Evolutionary conservation across 2,113 vertebrate species (phyloP).

Genomic region (Hippocampus comes): DNA sequence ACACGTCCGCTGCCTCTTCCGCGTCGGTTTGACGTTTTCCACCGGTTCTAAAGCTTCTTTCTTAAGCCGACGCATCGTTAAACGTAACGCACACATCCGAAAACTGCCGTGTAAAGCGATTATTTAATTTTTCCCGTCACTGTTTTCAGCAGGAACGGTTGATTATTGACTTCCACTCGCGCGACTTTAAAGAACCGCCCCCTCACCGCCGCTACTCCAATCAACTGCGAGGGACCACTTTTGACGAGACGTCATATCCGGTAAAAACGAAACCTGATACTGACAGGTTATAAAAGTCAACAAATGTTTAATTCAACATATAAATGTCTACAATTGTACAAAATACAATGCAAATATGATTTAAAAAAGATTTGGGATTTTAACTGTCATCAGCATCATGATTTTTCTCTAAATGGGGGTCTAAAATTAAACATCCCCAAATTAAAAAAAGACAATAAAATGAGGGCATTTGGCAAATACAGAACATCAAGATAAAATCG

Average conservation of each 20-base stretch:
- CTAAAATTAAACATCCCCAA: too few relatives aligned
- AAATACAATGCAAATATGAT: too few relatives aligned
- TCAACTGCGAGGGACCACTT: background rate
- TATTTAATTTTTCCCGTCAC: background rate
- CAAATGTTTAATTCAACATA: too few relatives aligned
- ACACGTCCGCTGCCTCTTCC: constrained; percentile 39
- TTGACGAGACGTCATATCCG: background rate
- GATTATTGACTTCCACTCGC: constrained; percentile 14
- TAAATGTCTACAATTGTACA: too few relatives aligned
- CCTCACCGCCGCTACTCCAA: constrained; percentile 23
- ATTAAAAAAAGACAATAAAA: too few relatives aligned
- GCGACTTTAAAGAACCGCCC: background rate
- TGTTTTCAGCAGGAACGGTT: background rate
- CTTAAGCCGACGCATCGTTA: constrained; percentile 23
- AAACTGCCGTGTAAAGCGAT: rapidly evolving
- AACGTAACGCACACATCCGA: constrained; percentile 40
- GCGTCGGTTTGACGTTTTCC: constrained; percentile 19
- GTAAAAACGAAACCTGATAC: background rate
- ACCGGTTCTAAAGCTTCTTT: constrained; percentile 10
- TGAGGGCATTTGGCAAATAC: too few relatives aligned
- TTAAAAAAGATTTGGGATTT: too few relatives aligned
- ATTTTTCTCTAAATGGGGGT: too few relatives aligned
- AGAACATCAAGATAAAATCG: too few relatives aligned
- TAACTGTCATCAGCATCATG: too few relatives aligned
- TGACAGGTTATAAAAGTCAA: background rate